These are phyloP conservation scores for Corythoichthys intestinalis DNA, from an alignment of 2,113 vertebrate species.

Conservation along the genomic window DNA sequence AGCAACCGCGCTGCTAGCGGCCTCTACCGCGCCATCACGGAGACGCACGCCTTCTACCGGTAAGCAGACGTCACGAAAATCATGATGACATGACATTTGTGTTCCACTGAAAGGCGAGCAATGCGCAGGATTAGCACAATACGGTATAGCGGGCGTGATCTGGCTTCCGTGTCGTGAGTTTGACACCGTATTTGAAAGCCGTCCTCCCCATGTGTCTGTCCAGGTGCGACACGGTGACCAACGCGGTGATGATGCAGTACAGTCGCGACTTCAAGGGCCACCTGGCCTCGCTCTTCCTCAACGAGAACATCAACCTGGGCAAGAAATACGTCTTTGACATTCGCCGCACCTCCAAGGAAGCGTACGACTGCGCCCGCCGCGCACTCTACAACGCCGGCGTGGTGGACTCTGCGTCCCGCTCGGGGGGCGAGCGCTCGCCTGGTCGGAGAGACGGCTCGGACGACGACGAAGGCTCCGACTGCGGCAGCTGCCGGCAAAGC, in stretches of 20 bases:
- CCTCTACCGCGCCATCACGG: constrained; percentile 92
- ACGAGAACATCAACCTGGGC: constrained; percentile 95
- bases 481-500: constrained; percentile 86
- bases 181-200: no score
- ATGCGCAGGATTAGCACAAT: no score
- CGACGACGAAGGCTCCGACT: constrained; percentile 71
- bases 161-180: no score
- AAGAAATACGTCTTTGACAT: constrained; percentile 99
- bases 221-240: constrained; percentile 96
- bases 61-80: constrained; percentile 30
- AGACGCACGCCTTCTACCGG: constrained; percentile 98
- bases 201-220: no score
- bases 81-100: no score
- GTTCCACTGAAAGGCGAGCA: no score
- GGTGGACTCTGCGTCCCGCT: constrained; percentile 80
- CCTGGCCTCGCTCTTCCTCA: constrained; percentile 93
- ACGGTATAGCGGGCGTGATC: no score
- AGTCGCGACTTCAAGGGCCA: constrained; percentile 96
- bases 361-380: constrained; percentile 90
- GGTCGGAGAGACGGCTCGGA: constrained; percentile 51
- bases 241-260: constrained; percentile 98
- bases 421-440: constrained; percentile 73
- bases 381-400: constrained; percentile 92
- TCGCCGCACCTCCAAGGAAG: constrained; percentile 94
- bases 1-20: constrained; percentile 95